A percentile compares a stretch with the other conserved stretches of the same genome.
phyloP scores from a whole-genome alignment of 2,888 invertebrate genomes.

The Tryphoninae sp. region DNA sequence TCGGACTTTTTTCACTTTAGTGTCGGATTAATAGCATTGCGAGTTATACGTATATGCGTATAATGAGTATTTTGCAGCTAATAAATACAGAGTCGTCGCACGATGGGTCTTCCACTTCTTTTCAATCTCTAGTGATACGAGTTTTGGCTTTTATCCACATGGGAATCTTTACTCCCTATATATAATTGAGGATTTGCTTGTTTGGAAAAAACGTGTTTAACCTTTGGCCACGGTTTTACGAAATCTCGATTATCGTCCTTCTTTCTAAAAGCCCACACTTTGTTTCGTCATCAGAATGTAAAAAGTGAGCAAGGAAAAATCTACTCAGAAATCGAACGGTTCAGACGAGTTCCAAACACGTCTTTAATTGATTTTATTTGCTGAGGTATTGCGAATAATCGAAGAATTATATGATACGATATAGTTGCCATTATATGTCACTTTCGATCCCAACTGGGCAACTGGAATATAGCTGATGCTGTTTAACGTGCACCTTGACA shows the following conservation, averaged over 20 bases:
- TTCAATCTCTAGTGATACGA: not conserved
- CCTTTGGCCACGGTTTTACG: slow-evolving; percentile 50
- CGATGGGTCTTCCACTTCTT: slow-evolving; percentile 2
- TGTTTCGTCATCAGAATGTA: slow-evolving; percentile 38
- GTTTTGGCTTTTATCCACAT: slow-evolving; percentile 16
- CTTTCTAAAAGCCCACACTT: slow-evolving; percentile 14
- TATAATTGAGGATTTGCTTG: not conserved
- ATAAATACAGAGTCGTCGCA: slow-evolving; percentile 15
- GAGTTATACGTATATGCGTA: slow-evolving; percentile 28
- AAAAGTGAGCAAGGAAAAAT: slow-evolving; percentile 40
- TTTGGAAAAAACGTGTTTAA: slow-evolving; percentile 17
- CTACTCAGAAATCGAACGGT: slow-evolving; percentile 22
- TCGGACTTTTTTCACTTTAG: slow-evolving; percentile 36
- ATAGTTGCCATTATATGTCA: slow-evolving; percentile 14
- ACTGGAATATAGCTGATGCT: slow-evolving; percentile 43
- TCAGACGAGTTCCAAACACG: slow-evolving; percentile 16
- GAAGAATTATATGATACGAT: slow-evolving; percentile 25
- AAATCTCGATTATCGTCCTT: slow-evolving; percentile 30
- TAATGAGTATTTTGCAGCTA: slow-evolving; percentile 44
- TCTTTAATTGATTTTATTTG: slow-evolving; percentile 12
- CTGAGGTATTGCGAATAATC: slow-evolving; percentile 36
- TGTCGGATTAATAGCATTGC: slow-evolving; percentile 50
- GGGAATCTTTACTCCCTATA: slow-evolving; percentile 17
- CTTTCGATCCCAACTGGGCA: slow-evolving; percentile 30
- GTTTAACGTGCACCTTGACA: slow-evolving; percentile 58